A percentile compares a stretch with the other conserved stretches of the same genome.
phyloP scores from a whole-genome alignment of 2,113 vertebrate species.

The Bos indicus region DNA sequence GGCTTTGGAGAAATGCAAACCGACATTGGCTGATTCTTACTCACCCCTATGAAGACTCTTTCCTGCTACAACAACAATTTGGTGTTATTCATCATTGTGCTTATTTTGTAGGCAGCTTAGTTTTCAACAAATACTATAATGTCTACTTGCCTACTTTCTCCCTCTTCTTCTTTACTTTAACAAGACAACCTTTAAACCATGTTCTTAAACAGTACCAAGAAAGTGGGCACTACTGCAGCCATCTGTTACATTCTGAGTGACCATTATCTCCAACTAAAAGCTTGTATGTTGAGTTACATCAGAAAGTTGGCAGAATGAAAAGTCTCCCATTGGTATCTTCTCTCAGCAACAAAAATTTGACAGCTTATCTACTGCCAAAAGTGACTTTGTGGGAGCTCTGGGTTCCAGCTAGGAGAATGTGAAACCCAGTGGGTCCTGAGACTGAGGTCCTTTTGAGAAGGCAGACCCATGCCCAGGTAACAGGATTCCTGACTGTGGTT shows the following conservation, averaged over 20 bases:
- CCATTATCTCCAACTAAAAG: neutral
- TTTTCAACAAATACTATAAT: conserved; percentile 7
- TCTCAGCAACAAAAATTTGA: neutral
- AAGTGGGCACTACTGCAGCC: neutral
- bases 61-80: neutral
- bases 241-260: neutral
- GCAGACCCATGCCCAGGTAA: neutral
- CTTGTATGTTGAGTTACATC: neutral
- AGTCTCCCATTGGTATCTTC: neutral
- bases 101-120: conserved; percentile 16
- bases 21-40: neutral
- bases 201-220: neutral
- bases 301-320: neutral
- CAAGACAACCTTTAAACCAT: neutral
- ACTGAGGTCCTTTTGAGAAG: neutral
- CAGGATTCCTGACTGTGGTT: neutral
- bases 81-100: neutral
- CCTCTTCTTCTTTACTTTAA: neutral
- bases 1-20: neutral
- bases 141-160: neutral
- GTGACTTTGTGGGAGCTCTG: neutral
- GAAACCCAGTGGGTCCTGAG: neutral
- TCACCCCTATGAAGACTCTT: neutral
- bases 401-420: neutral
- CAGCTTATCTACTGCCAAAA: neutral